These are phyloP conservation scores for Drosophila navojoa DNA, from an alignment of 1,140 invertebrate genomes.

Conservation along the genomic window DNA sequence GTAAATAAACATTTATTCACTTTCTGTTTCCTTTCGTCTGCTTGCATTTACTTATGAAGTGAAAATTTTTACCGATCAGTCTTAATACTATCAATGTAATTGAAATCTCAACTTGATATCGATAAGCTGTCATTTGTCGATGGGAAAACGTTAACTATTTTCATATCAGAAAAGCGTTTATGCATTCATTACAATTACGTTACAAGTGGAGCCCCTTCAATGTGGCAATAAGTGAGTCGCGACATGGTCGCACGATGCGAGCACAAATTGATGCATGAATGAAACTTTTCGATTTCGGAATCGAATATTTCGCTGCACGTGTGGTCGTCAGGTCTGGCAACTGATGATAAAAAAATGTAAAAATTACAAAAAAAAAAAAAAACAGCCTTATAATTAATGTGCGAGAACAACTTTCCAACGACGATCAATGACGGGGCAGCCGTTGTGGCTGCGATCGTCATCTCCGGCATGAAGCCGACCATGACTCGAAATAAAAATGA, in stretches of 20 bases:
- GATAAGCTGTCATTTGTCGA: neutral
- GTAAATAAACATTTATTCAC: no score
- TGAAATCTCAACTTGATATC: slow-evolving; percentile 35
- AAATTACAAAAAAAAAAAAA: slow-evolving; percentile 8
- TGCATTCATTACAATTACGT: slow-evolving; percentile 1
- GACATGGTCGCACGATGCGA: neutral
- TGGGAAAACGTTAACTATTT: slow-evolving; percentile 9
- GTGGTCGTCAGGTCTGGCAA: slow-evolving; percentile 20
- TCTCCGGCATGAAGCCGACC: slow-evolving; percentile 33
- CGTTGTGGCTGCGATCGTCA: slow-evolving; percentile 22
- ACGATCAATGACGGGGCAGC: slow-evolving; percentile 55
- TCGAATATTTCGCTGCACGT: slow-evolving; percentile 32
- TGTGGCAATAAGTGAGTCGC: slow-evolving; percentile 6
- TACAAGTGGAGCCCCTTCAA: slow-evolving; percentile 5
- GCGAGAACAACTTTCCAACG: slow-evolving; percentile 73
- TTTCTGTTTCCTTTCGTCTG: no score
- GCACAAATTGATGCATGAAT: slow-evolving; percentile 21
- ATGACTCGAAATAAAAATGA: slow-evolving; percentile 71
- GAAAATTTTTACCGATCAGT: neutral
- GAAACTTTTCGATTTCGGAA: slow-evolving; percentile 23
- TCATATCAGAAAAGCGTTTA: slow-evolving; percentile 7
- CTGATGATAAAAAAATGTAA: neutral
- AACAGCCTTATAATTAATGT: slow-evolving; percentile 60
- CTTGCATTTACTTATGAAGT: neutral
- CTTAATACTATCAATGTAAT: slow-evolving; percentile 20